Evolutionary conservation across 2,797 vertebrate species (phyloP), one percentile per base, ranked within the genome.

Genomic region (Pseudochirops cupreus): DNA sequence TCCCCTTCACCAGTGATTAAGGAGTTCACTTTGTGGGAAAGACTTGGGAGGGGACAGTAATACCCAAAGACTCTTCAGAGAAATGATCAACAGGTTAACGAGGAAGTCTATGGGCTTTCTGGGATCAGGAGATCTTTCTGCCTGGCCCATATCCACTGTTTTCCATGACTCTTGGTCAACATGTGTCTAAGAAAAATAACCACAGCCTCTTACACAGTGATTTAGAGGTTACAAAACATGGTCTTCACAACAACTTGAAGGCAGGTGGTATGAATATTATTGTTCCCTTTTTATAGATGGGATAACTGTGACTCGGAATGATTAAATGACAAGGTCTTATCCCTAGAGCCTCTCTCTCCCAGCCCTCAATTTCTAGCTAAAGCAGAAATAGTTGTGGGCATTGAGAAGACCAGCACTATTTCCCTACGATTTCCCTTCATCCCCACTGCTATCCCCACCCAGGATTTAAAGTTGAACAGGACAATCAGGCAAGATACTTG

Each of bases 11-110:
- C n/a, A 62, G 59, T 92, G 59, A 74, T 74, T 92, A 74, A 92
- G 28, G 46, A 92, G 92, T 67, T 46, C 58, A 59, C 92, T 91
- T 94, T 90, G 54, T 90, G 18, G 52, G 31, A 74, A 87, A n/a
- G 59, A 58, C 26, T 57, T 31, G 31, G 67, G 52, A 74, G 59
- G n/a, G 50, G 54, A 56, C 31, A 16, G 50, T 92, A 26, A 74
- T 58, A 56, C 57, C 91, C 31, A 74, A 92, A 33, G 87, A 57
- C 82, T n/a, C 5, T 56, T 50, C 28, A 82, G n/a, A n/a, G 13
- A 58, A 58, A 55, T 26, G 90, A 58, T 91, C 90, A 93, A 92
- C 54, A 62, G 90, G 92, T 92, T 93, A 94, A 94, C 92, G 33
- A 54, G 50, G 90, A 93, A 67, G 53, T 52, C 57, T 82, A 62